Base-by-base conservation (phyloP, 2,888 invertebrate genomes). In the Hanleya hanleyi region DNA sequence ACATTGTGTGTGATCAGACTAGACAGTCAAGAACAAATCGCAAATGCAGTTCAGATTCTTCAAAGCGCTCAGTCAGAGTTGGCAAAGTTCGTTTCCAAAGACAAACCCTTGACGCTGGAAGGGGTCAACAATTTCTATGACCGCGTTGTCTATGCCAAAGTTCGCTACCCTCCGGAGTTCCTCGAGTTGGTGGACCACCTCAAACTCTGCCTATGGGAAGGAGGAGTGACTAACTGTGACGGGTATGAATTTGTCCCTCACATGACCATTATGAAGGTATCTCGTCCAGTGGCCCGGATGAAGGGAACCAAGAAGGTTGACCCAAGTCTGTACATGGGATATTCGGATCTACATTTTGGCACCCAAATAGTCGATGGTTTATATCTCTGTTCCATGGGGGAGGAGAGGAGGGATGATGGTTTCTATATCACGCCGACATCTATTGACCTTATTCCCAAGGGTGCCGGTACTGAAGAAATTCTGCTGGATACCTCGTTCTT, bases 211-310 rank as follows among this genome's bases (percentile, higher is more conserved):
- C 69, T 91, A 26, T 75, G 74, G 18, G 80, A 84, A 41, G 81
- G 80, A 22, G 90, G 89, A 3, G 78, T 91, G 5, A 84, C 85
- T 15, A 86, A 89, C 9, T 83, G 89, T n/a, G 91, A 91, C 74
- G 84, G 84, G 38, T 88, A 88, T 82, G 90, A 90, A 18, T 64
- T 88, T 76, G 87, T 90, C 6, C 91, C 91, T 4, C 91, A 91
- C 78, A 86, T 91, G 84, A 91, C 91, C 9, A 70, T 91, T 15
- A 83, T 91, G 80, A 91, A 91, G 74, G 80, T 90, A 0, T 86
- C 86, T n/a, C 82, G 90, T 9, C 85, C 88, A 0, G 83, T 87
- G 15, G 82, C 87, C 1, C 71, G 87, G 38, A 71, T 81, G 67
- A 80, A 86, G 6, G 84, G 88, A 0, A 86, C 86, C 5, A 88